A percentile compares a stretch with the other conserved stretches of the same genome.
Evolutionary conservation across 2,797 vertebrate genomes (phyloP).

Genomic region (Vultur gryphus): DNA sequence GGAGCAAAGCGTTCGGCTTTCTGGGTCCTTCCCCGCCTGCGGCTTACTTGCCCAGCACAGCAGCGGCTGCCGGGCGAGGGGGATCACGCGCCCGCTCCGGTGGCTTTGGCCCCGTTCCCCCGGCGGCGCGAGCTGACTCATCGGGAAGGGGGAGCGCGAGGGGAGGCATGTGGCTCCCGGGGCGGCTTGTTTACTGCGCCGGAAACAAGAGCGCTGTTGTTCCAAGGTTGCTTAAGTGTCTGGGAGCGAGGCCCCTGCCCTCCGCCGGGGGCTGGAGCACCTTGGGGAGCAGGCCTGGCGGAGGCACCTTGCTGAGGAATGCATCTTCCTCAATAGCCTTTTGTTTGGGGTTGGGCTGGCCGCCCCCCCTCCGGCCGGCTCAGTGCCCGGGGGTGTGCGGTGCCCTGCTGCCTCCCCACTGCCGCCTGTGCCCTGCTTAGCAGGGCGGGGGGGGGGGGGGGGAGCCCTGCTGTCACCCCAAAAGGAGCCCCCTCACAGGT

Average conservation of each 20-base stretch:
- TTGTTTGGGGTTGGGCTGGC: constrained; percentile 30
- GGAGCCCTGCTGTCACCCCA: background rate
- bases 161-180: background rate
- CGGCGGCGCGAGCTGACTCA: background rate
- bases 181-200: constrained; percentile 25
- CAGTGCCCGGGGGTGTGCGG: background rate
- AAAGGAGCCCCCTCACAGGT: background rate
- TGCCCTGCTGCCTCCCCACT: background rate
- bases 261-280: constrained; percentile 22
- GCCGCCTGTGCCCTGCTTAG: background rate
- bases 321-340: constrained; percentile 47
- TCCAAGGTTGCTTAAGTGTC: constrained; percentile 46
- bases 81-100: background rate
- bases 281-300: constrained; percentile 53
- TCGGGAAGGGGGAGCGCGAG: background rate
- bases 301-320: constrained; percentile 64
- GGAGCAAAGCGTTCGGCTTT: background rate
- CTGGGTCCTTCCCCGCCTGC: background rate
- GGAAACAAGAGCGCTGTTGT: constrained; percentile 48
- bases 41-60: background rate
- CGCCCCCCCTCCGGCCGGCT: background rate
- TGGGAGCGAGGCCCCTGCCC: constrained; percentile 5
- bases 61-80: background rate
- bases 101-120: background rate
- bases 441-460: background rate